Evolutionary conservation across 2,797 vertebrate species (phyloP).

Genomic region (Falco columbarius): DNA sequence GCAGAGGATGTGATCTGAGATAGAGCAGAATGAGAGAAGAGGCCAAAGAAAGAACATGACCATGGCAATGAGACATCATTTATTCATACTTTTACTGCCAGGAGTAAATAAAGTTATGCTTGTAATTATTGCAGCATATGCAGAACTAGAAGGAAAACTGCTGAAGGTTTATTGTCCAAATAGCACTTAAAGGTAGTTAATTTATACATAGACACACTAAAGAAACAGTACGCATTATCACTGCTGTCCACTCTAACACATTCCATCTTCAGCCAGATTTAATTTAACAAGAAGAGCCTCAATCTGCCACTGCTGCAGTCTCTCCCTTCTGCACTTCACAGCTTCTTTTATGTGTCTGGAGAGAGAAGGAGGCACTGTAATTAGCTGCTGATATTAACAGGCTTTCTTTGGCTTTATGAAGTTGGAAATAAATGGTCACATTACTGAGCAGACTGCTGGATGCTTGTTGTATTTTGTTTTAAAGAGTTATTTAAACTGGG

Average conservation of each 20-base stretch:
- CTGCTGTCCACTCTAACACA: conserved; percentile 45
- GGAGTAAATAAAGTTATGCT: conserved; percentile 48
- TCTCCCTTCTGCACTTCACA: conserved; percentile 42
- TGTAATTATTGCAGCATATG: conserved; percentile 42
- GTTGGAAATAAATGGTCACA: conserved; percentile 17
- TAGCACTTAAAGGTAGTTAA: conserved; percentile 40
- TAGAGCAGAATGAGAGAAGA: neutral
- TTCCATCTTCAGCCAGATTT: conserved; percentile 62
- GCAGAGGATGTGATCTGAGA: neutral
- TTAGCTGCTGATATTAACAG: conserved; percentile 57
- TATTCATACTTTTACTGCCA: conserved; percentile 43
- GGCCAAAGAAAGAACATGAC: neutral
- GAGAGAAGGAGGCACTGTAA: conserved; percentile 49
- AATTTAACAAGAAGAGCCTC: conserved; percentile 64
- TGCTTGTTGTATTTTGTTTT: neutral
- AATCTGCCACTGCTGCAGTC: conserved; percentile 48
- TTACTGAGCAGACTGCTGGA: conserved; percentile 12
- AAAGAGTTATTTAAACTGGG: neutral
- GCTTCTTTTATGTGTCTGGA: conserved; percentile 55
- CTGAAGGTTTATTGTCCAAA: conserved; percentile 50
- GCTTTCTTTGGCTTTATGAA: conserved; percentile 31
- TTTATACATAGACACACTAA: conserved; percentile 37
- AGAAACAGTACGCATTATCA: conserved; percentile 55
- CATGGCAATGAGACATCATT: neutral
- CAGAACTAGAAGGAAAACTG: conserved; percentile 15